Evolutionary conservation across 2,113 vertebrate genomes (phyloP).

Genomic region (Peromyscus californicus): DNA sequence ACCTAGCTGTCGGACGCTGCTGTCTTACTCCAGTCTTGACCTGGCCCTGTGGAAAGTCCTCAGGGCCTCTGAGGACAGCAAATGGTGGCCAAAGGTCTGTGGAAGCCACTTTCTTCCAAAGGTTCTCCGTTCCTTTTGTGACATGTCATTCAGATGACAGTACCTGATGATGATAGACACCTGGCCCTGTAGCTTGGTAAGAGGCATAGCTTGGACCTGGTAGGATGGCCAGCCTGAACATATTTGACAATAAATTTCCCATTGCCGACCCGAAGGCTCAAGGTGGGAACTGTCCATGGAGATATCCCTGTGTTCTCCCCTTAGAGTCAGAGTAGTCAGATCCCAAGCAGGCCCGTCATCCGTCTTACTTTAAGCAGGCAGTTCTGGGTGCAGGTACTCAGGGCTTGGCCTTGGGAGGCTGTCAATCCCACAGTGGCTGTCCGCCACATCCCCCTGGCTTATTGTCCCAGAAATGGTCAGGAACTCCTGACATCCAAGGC

Average conservation of each 20-base stretch:
- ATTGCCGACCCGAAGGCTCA: neutral
- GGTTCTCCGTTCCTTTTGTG: neutral
- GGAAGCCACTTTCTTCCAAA: neutral
- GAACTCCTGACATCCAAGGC: neutral
- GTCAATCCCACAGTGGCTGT: neutral
- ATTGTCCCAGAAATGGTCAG: neutral
- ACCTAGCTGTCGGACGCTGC: neutral
- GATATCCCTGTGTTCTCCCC: neutral
- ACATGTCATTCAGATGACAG: neutral
- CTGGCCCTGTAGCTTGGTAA: neutral
- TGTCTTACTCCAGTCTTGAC: neutral
- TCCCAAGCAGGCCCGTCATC: accelerated
- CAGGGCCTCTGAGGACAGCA: neutral
- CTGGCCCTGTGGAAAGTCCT: neutral
- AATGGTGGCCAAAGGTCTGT: neutral
- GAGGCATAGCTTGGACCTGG: neutral
- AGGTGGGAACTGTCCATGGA: neutral
- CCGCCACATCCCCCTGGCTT: neutral
- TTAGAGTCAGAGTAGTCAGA: neutral
- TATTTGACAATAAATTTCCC: constrained; percentile 56
- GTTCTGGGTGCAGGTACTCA: neutral
- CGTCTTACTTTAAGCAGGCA: neutral
- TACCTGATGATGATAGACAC: neutral
- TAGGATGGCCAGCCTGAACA: neutral
- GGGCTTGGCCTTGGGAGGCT: neutral